A percentile compares a stretch with the other conserved stretches of the same genome.
These are phyloP conservation scores for Pristionchus exspectatus DNA, from an alignment of 2,888 invertebrate species.

Conservation along the genomic window DNA sequence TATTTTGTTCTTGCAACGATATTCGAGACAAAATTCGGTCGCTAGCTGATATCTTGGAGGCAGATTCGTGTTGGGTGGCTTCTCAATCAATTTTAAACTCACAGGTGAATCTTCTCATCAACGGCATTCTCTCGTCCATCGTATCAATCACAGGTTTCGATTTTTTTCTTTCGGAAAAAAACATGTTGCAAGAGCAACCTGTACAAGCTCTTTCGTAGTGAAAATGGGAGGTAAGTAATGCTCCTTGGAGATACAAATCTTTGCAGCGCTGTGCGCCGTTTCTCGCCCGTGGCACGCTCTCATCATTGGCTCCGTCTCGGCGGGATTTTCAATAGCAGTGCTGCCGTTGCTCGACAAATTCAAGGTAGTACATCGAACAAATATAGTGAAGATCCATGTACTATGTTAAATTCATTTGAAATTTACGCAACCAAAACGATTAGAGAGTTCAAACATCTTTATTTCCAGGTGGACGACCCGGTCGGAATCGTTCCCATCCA, in stretches of 20 bases:
- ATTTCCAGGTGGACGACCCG: constrained; percentile 62
- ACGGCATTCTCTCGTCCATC: constrained; percentile 71
- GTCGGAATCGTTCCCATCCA: constrained; percentile 74
- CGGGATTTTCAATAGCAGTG: constrained; percentile 67
- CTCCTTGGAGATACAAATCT: not conserved
- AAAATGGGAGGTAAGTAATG: no score
- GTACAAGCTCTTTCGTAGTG: no score
- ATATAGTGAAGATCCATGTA: no score
- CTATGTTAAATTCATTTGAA: no score
- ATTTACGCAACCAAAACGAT: no score
- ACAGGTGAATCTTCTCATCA: constrained; percentile 65
- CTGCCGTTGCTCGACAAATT: constrained; percentile 67
- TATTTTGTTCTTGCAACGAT: not conserved
- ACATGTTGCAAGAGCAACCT: no score
- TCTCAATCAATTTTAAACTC: not conserved
- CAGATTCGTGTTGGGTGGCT: no score
- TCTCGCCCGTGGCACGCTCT: constrained; percentile 73
- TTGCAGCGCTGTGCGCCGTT: constrained; percentile 71
- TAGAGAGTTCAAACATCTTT: no score
- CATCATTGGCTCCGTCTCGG: constrained; percentile 69
- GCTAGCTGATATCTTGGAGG: no score
- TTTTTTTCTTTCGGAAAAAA: no score
- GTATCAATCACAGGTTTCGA: constrained; percentile 70
- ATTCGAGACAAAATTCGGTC: not conserved
- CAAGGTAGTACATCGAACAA: no score